A percentile compares a stretch with the other conserved stretches of the same genome.
These are phyloP conservation scores for Drosophila paranaensis DNA, from an alignment of 2,888 invertebrate species.

Conservation along the genomic window DNA sequence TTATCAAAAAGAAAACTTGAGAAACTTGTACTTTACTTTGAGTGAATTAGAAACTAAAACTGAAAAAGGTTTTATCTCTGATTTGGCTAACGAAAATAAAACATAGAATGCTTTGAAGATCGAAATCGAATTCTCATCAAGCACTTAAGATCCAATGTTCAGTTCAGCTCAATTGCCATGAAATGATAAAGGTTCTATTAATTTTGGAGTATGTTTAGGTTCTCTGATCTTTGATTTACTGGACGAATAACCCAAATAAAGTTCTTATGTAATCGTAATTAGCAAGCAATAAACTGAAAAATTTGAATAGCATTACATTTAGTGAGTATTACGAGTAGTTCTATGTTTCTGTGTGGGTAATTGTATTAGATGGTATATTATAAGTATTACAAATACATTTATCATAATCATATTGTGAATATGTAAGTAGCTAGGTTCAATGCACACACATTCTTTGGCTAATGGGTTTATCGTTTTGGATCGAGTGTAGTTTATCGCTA, in stretches of 20 bases:
- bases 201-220: slow-evolving; percentile 5
- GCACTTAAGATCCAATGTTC: slow-evolving; percentile 15
- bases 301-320: slow-evolving; percentile 47
- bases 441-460: slow-evolving; percentile 54
- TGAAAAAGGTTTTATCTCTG: slow-evolving; percentile 27
- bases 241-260: slow-evolving; percentile 24
- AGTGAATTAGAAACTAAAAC: slow-evolving; percentile 18
- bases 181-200: slow-evolving; percentile 3
- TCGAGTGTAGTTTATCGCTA: slow-evolving; percentile 31
- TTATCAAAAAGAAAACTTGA: slow-evolving; percentile 27
- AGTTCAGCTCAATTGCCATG: background rate
- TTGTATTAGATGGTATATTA: slow-evolving; percentile 36
- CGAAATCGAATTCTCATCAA: slow-evolving; percentile 29
- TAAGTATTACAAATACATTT: slow-evolving; percentile 49
- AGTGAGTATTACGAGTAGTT: slow-evolving; percentile 54
- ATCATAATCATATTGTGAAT: slow-evolving; percentile 48
- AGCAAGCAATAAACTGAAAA: slow-evolving; percentile 56
- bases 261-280: slow-evolving; percentile 27
- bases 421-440: slow-evolving; percentile 47
- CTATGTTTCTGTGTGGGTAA: slow-evolving; percentile 37
- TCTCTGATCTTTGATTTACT: slow-evolving; percentile 35
- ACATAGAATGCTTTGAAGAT: slow-evolving; percentile 24
- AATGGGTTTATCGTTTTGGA: slow-evolving; percentile 22
- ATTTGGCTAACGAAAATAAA: slow-evolving; percentile 15
- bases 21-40: slow-evolving; percentile 27